Percentiles rank a stretch among this genome's conserved stretches.
These are phyloP conservation scores for Physeter macrocephalus DNA, from an alignment of 2,113 vertebrate genomes.

Conservation along the genomic window DNA sequence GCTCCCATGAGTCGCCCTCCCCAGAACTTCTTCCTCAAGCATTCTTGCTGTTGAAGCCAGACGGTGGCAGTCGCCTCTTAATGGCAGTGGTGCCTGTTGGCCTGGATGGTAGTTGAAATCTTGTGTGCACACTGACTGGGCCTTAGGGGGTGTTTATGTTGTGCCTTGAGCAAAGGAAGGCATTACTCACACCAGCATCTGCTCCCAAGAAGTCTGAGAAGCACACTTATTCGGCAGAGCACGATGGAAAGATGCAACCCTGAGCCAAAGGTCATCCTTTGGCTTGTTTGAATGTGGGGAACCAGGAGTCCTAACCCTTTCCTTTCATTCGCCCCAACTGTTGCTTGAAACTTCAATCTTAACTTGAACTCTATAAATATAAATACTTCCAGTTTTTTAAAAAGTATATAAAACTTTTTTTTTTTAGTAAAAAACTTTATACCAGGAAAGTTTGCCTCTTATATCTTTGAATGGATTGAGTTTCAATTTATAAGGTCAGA, in stretches of 20 bases:
- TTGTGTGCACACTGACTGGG: fast-evolving
- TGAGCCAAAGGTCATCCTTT: not conserved
- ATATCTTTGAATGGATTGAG: not conserved
- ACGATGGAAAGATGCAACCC: not conserved
- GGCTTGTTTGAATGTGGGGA: not conserved
- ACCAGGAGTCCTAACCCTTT: not conserved
- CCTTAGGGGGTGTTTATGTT: not conserved
- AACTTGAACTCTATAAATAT: not conserved
- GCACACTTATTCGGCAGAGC: not conserved
- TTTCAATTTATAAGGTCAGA: not conserved
- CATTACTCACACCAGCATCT: not conserved
- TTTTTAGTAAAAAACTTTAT: not conserved
- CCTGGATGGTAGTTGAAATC: not conserved
- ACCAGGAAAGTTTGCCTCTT: not conserved
- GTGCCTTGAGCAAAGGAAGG: not conserved
- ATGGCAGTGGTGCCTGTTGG: not conserved
- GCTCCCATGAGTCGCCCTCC: too few relatives aligned
- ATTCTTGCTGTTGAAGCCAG: not conserved
- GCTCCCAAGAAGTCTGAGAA: not conserved
- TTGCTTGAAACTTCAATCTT: not conserved
- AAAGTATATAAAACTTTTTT: not conserved
- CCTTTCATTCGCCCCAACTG: not conserved
- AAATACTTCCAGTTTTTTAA: not conserved
- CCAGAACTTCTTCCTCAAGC: not conserved
- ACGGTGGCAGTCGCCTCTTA: not conserved